Evolutionary conservation across 1,140 invertebrate genomes (phyloP), one percentile per base, ranked within the genome.

Genomic region (Zaprionus tsacasi): DNA sequence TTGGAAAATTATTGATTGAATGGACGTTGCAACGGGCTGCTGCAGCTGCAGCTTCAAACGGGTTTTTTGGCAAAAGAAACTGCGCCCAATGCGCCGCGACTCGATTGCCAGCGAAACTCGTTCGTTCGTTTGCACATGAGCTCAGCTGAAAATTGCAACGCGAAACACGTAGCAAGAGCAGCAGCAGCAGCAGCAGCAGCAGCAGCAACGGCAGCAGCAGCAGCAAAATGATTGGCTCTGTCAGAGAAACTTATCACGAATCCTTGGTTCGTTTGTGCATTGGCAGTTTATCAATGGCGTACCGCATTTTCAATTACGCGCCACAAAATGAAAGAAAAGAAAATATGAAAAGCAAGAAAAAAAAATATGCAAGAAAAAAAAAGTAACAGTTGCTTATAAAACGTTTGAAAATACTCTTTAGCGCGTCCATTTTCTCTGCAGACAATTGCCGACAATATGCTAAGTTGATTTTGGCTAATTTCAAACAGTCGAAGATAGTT

Each of bases 141-240:
- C 82, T 88, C 83, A 83, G 83, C 83, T 87, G 83, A 77, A 88
- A 80, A 87, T 87, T 87, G 82, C 80, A 83, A 87, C 77, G 80
- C 82, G 77, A 78, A 83, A 87, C 82, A 87, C 82, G 82, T 87
- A 88, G 43, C 15, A 43, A 10, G 43, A 66, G 33, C 58, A 66
- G 33, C 58, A 35, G 59, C 8, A 48, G 50, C 59, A 55, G 33
- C 58, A 66, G 33, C 40, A 21, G 59, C 8, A 48, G 45, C 50
- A 45, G 70, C n/a, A 11, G 25, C 38, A 43, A n/a, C 7, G 13
- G 48, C 17, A 30, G 38, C 21, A 33, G 12, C 60, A 56, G 52
- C 72, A 43, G 40, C 68, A 87, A 82, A 82, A 86, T 86, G 82
- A 88, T 86, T 86, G 82, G 83, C 82, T 73, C 50, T 82, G 82